A percentile compares a stretch with the other conserved stretches of the same genome.
phyloP scores from a whole-genome alignment of 2,113 vertebrate species.

The Barnardius zonarius region DNA sequence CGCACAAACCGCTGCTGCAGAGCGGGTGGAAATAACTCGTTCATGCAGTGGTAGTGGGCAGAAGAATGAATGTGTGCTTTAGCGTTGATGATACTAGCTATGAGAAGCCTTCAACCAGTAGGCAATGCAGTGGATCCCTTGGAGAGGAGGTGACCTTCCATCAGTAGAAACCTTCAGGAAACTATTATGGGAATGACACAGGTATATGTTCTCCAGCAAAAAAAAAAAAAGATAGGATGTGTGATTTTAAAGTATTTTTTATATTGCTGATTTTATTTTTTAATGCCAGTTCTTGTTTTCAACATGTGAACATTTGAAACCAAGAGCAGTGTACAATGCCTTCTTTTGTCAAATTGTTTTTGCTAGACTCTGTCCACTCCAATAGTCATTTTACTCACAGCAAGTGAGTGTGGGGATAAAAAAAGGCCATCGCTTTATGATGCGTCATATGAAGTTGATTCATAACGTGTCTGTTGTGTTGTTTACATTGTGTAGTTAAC shows the following conservation, averaged over 20 bases:
- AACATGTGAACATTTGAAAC: not conserved
- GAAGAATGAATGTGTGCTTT: not conserved
- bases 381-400: not conserved
- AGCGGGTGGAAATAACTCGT: not conserved
- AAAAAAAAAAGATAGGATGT: not conserved
- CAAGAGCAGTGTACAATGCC: not conserved
- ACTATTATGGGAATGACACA: not conserved
- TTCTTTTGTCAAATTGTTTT: not conserved
- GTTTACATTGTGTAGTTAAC: slow-evolving; percentile 31
- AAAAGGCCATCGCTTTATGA: not conserved
- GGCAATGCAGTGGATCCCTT: not conserved
- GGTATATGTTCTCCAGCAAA: not conserved
- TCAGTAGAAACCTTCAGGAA: not conserved
- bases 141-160: not conserved
- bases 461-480: not conserved
- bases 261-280: not conserved
- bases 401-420: not conserved
- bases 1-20: not conserved
- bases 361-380: not conserved
- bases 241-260: not conserved
- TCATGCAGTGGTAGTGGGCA: not conserved
- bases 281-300: not conserved
- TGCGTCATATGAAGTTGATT: not conserved
- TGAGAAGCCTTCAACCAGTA: not conserved
- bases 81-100: not conserved